Evolutionary conservation across 2,888 invertebrate genomes (phyloP), one percentile per base, ranked within the genome.

Genomic region (Harpagoxenus sublaevis): DNA sequence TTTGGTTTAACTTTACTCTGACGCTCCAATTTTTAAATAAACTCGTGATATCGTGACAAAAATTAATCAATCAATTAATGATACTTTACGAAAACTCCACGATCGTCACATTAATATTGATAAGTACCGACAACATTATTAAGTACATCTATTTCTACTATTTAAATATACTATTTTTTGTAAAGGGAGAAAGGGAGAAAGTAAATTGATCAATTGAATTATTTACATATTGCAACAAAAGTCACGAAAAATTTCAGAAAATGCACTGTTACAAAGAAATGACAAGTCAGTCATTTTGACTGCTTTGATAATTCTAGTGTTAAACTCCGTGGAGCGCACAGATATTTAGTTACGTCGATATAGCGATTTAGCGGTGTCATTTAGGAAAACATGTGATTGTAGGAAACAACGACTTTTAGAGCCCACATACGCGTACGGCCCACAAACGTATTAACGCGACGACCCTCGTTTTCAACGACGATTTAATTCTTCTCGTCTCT

Each of bases 401-500:
- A 68, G 70, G 12, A 39, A 79, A 75, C 75, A 48, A 75, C 53
- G 28, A 63, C 42, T 53, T 53, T 51, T 18, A 8, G n/a, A 35
- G 9, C 23, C n/a, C 45, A 35, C 28, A 28, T 35, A 66, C n/a
- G 57, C 48, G 82, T 31, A 57, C 84, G 70, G 28, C 55, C 23
- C 78, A 70, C 35, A 68, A 85, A 71, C 42, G 31, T 65, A 73
- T 62, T 71, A 39, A 39, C 23, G 53, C 55, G 31, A 12, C 87
- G 31, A 18, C 87, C 89, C 86, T 83, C 88, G 82, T 55, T 65
- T 53, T 55, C 55, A 42, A 28, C 74, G 62, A 62, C 62, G 84
- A 55, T 55, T 70, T 68, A 85, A 86, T 87, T 87, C 79, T 48
- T 85, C 68, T 70, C 79, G 75, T 75, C 77, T 65, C 48, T 23